phyloP scores from a whole-genome alignment of 2,888 invertebrate genomes.

The Diogma glabrata region DNA sequence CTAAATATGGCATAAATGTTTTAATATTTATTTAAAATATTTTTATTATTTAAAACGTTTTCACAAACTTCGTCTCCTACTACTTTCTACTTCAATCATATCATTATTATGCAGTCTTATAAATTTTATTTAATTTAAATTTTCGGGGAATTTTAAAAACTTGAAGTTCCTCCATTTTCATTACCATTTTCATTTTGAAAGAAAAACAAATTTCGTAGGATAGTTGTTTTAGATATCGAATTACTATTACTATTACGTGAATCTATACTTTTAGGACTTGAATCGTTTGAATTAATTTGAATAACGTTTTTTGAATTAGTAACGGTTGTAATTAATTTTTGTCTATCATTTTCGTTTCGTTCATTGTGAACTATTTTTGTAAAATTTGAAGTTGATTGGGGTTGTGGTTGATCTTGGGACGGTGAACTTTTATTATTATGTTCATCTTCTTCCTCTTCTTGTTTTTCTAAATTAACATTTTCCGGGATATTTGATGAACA shows the following conservation, averaged over 20 bases:
- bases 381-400: not conserved
- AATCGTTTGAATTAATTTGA: not conserved
- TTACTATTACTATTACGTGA: not conserved
- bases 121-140: too few species aligned
- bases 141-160: not conserved
- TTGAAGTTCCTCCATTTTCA: not conserved
- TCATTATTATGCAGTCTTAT: too few species aligned
- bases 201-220: conserved; percentile 23
- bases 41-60: too few species aligned
- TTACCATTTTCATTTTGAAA: conserved; percentile 11
- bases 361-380: not conserved
- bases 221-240: conserved; percentile 21
- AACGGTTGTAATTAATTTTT: not conserved
- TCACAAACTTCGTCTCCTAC: too few species aligned
- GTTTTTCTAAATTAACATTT: conserved; percentile 23
- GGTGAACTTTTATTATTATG: not conserved
- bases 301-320: not conserved
- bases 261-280: not conserved
- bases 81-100: too few species aligned
- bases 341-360: not conserved
- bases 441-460: conserved; percentile 17
- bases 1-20: too few species aligned
- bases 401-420: not conserved
- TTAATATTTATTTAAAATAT: too few species aligned
- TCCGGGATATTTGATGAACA: conserved; percentile 24